phyloP scores from a whole-genome alignment of 2,113 vertebrate genomes.

The Buteo buteo region DNA sequence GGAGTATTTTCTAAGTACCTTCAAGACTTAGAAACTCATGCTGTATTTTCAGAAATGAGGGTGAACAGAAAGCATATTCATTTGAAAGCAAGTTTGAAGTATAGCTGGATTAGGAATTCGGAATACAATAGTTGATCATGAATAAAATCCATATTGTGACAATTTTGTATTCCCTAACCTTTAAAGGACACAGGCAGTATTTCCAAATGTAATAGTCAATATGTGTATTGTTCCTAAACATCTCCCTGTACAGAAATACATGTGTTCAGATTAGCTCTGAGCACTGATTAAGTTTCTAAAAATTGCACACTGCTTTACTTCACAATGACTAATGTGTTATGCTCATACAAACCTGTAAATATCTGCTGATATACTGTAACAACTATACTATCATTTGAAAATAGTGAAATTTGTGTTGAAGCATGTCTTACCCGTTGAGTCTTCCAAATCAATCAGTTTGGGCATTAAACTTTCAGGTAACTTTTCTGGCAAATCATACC shows the following conservation, averaged over 20 bases:
- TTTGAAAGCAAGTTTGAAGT: not conserved
- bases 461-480: slow-evolving; percentile 99
- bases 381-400: not conserved
- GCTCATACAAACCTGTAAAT: not conserved
- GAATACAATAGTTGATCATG: not conserved
- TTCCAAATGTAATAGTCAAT: not conserved
- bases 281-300: not conserved
- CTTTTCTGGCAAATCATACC: slow-evolving; percentile 97
- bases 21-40: not conserved
- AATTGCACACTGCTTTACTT: not conserved
- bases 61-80: not conserved
- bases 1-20: not conserved
- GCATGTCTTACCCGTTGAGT: slow-evolving; percentile 83
- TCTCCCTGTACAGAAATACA: not conserved
- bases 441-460: slow-evolving; percentile 98
- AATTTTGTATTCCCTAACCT: not conserved
- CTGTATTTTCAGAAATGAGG: not conserved
- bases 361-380: not conserved
- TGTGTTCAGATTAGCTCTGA: not conserved
- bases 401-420: not conserved
- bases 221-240: not conserved
- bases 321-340: not conserved
- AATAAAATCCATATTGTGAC: not conserved
- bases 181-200: not conserved
- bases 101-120: not conserved